These are phyloP conservation scores for Pachyseris speciosa DNA, from an alignment of 64 coral and sea anemone genomes.

Conservation along the genomic window DNA sequence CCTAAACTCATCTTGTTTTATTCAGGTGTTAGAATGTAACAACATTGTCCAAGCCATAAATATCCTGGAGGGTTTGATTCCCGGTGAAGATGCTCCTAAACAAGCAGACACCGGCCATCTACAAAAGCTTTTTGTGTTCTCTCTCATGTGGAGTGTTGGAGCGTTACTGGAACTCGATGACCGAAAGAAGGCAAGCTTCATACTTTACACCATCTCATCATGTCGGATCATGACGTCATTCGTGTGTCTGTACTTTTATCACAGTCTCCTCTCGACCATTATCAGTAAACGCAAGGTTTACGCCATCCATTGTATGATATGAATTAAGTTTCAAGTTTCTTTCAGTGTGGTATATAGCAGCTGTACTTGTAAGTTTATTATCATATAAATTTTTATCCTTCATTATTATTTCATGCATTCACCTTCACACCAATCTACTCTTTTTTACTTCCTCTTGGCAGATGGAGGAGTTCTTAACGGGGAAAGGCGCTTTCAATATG, in stretches of 20 bases:
- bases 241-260: too few species aligned
- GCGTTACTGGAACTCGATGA: conserved; percentile 88
- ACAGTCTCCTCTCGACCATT: too few species aligned
- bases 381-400: too few species aligned
- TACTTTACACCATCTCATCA: not conserved
- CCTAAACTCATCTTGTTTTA: not conserved
- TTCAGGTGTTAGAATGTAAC: conserved; percentile 94
- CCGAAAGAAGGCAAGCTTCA: conserved; percentile 82
- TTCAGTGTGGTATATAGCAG: too few species aligned
- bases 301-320: too few species aligned
- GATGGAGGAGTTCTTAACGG: conserved; percentile 90
- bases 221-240: too few species aligned
- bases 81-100: conserved; percentile 93
- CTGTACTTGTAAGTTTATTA: too few species aligned
- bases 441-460: not conserved
- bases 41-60: conserved; percentile 96
- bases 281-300: too few species aligned
- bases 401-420: not conserved
- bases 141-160: conserved; percentile 98
- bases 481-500: conserved; percentile 49
- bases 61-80: conserved; percentile 93
- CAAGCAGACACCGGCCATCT: conserved; percentile 84
- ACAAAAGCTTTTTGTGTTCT: conserved; percentile 92
- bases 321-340: too few species aligned
- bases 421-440: not conserved